These are phyloP conservation scores for Copsychus sechellarum DNA, from an alignment of 2,113 vertebrate genomes.

Conservation along the genomic window DNA sequence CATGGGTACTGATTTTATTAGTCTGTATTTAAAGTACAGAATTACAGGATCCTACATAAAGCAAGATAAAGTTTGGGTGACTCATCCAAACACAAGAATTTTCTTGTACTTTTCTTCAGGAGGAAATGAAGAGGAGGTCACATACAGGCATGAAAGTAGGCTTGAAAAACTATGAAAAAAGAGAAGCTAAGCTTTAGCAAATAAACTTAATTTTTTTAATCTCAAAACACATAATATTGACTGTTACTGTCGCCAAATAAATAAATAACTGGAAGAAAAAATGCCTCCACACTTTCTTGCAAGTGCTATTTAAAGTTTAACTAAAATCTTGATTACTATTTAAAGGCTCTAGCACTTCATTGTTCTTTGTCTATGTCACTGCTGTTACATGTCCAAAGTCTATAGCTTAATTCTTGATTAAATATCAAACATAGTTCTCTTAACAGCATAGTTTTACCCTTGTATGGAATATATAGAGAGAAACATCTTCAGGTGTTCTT, in stretches of 20 bases:
- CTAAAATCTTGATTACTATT: not conserved
- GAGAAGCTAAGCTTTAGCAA: not conserved
- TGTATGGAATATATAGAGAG: not conserved
- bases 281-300: not conserved
- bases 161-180: not conserved
- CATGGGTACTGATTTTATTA: not conserved
- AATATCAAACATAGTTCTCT: not conserved
- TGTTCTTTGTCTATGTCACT: not conserved
- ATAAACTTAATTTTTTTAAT: not conserved
- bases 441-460: not conserved
- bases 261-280: constrained; percentile 8
- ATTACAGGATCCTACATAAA: not conserved
- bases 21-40: not conserved
- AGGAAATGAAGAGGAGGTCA: not conserved
- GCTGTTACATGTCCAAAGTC: not conserved
- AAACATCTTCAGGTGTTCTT: not conserved
- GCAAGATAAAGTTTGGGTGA: not conserved
- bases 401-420: not conserved
- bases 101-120: not conserved
- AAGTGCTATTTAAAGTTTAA: constrained; percentile 31
- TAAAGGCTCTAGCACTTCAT: not conserved
- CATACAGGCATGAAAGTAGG: not conserved
- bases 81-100: not conserved
- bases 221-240: not conserved
- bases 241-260: not conserved